Evolutionary conservation across 2,113 vertebrate species (phyloP).

Genomic region (Laticauda colubrina): DNA sequence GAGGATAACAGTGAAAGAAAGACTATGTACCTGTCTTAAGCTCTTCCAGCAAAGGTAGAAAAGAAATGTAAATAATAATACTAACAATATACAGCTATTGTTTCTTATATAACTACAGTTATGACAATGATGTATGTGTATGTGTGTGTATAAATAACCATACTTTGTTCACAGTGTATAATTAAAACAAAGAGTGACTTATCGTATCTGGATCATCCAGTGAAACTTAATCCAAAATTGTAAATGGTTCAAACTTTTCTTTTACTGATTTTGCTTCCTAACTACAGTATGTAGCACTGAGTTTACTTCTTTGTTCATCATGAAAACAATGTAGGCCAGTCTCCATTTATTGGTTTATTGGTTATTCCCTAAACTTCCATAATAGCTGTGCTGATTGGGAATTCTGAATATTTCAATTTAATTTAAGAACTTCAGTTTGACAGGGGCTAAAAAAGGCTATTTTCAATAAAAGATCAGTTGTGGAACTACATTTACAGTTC

Average conservation of each 20-base stretch:
- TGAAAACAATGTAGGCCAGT: background rate
- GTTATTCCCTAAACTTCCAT: background rate
- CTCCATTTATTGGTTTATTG: background rate
- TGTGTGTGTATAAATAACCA: background rate
- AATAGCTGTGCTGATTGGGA: background rate
- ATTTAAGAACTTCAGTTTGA: background rate
- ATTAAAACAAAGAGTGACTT: background rate
- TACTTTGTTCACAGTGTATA: background rate
- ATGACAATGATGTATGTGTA: background rate
- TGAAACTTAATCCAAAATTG: background rate
- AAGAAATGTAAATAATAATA: background rate
- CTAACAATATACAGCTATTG: background rate
- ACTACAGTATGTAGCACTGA: background rate
- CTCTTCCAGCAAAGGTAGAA: background rate
- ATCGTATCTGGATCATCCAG: background rate
- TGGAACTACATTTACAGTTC: background rate
- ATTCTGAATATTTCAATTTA: background rate
- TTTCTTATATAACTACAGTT: background rate
- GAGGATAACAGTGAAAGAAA: background rate
- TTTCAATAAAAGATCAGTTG: background rate
- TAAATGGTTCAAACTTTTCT: background rate
- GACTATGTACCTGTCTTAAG: background rate
- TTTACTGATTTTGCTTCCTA: background rate
- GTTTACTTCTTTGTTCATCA: background rate
- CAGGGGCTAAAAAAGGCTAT: background rate